Base-by-base conservation (phyloP, 92 coral and sea anemone species). In the Diadumene lineata region DNA sequence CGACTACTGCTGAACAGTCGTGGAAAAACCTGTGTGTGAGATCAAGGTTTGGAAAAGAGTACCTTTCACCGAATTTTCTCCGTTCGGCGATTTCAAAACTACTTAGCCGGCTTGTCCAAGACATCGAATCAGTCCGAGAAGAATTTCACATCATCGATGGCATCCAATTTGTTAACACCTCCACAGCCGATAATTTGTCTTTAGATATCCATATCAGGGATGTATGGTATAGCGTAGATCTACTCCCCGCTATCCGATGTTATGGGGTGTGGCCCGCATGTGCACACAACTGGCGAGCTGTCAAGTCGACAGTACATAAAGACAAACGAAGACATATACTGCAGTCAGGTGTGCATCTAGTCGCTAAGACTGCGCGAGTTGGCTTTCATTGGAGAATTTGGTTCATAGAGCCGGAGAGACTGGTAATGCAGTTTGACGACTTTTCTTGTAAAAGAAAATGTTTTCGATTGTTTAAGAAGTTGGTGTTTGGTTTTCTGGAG, bases 351-450 rank as follows among this genome's bases (percentile, higher is more conserved):
- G 60, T 87, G 32, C 84, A 87, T 29, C 44, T 87, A 23, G 82
- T 87, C 79, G 86, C 92, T 50, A 87, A 87, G 75, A 62, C 75
- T 6, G 60, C 85, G 16, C 60, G 75, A 17, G 69, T 64, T 43
- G 91, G 72, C 19, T 78, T 72, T 50, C 88, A 87, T 30, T 87
- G 91, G 91, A 78, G 84, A 68, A 82, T 82, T 46, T 87, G 91
- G 78, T 87, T 73, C 63, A 83, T 81, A 68, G 79, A 78, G 44
- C 88, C 91, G 18, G 91, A 87, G 55, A 57, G 72, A 25, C 50
- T 43, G 29, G 61, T 82, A 76, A 72, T 87, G 29, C 64, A 87
- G 50, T 78, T 87, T 26, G 72, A 63, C 28, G 70, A 77, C 33
- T 64, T 62, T 38, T 73, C 81, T 2, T 72, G 69, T 21, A 74